phyloP scores from a whole-genome alignment of 2,797 vertebrate genomes.

The Gymnoscopelus braueri region DNA sequence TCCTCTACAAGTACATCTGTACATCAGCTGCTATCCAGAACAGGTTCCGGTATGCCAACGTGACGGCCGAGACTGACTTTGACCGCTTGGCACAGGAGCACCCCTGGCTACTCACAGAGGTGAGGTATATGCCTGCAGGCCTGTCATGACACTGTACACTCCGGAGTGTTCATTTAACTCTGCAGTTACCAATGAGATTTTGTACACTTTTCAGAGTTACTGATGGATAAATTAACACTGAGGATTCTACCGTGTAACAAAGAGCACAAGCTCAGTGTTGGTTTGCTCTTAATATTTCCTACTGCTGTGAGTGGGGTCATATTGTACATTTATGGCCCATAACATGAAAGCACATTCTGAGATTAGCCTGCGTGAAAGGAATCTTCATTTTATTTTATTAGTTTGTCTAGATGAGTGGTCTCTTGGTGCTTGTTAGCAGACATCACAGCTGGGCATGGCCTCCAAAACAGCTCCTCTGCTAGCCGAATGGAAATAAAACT shows the following conservation, averaged over 20 bases:
- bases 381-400: slow-evolving; percentile 41
- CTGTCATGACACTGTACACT: too few relatives aligned
- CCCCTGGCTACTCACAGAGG: slow-evolving; percentile 94
- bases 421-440: slow-evolving; percentile 55
- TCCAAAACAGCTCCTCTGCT: slow-evolving; percentile 24
- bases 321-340: slow-evolving; percentile 14
- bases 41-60: slow-evolving; percentile 89
- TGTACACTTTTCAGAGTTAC: too few relatives aligned
- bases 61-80: slow-evolving; percentile 78
- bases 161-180: too few relatives aligned
- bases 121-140: slow-evolving; percentile 61
- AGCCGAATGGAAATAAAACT: slow-evolving; percentile 1
- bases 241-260: too few relatives aligned
- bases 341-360: not conserved
- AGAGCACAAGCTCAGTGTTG: too few relatives aligned
- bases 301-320: not conserved
- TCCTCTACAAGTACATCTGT: slow-evolving; percentile 94
- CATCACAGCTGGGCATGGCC: slow-evolving; percentile 13
- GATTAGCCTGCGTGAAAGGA: slow-evolving; percentile 21
- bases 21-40: slow-evolving; percentile 93
- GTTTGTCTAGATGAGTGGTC: slow-evolving; percentile 52
- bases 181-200: too few relatives aligned
- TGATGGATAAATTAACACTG: too few relatives aligned
- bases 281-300: too few relatives aligned
- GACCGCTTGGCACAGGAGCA: slow-evolving; percentile 87